phyloP scores from a whole-genome alignment of 2,113 vertebrate species.

The Ammodytes dubius region DNA sequence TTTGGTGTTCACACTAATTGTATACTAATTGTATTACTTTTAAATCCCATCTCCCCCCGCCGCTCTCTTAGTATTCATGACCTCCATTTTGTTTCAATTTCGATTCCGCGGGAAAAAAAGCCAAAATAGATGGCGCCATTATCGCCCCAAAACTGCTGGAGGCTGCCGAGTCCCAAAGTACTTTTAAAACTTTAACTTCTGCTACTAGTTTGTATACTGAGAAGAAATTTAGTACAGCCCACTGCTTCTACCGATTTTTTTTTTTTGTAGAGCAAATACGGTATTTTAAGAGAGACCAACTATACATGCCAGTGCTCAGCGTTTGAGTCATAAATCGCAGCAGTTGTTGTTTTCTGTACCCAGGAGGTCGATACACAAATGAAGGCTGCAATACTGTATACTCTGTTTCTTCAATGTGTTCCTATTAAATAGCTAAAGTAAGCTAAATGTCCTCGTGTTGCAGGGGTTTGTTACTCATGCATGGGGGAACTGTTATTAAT shows the following conservation, averaged over 20 bases:
- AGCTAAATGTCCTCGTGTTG: slow-evolving; percentile 30
- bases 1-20: slow-evolving; percentile 46
- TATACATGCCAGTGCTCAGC: slow-evolving; percentile 1
- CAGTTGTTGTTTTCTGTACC: slow-evolving; percentile 13
- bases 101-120: slow-evolving; percentile 53
- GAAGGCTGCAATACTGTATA: slow-evolving; percentile 10
- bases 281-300: slow-evolving; percentile 3
- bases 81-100: slow-evolving; percentile 50
- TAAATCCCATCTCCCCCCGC: slow-evolving; percentile 46
- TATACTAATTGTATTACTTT: slow-evolving; percentile 58
- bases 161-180: slow-evolving; percentile 32
- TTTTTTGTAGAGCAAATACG: neutral
- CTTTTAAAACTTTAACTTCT: slow-evolving; percentile 54
- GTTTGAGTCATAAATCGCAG: slow-evolving; percentile 13
- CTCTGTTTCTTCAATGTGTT: slow-evolving; percentile 30
- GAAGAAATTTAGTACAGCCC: slow-evolving; percentile 15
- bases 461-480: slow-evolving; percentile 20
- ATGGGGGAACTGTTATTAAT: neutral
- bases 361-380: slow-evolving; percentile 34
- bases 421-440: slow-evolving; percentile 29
- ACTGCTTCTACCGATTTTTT: slow-evolving; percentile 16
- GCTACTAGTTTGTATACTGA: slow-evolving; percentile 25
- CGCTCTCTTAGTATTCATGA: slow-evolving; percentile 27
- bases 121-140: slow-evolving; percentile 53
- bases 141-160: slow-evolving; percentile 39